Base-by-base conservation (phyloP, 2,888 invertebrate species). In the Drosophila stalkeri region DNA sequence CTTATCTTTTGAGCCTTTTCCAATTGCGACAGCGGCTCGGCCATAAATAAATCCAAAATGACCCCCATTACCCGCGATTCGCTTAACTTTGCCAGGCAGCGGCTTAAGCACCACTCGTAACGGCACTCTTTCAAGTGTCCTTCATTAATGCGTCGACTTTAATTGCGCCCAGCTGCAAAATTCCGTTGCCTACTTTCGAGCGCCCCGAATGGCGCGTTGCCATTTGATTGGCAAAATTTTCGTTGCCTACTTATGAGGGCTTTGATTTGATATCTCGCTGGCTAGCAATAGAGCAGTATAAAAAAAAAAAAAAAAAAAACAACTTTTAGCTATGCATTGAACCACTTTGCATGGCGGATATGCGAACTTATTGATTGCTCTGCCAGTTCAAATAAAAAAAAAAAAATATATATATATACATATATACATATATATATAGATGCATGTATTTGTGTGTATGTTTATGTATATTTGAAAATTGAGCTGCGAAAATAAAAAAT, bases 331-430 rank as follows among this genome's bases (percentile, higher is more conserved):
- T 66, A 23, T 37, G 75, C 78, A 85, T 70, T 80, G 64, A 74
- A 68, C 47, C 76, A 70, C 80, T 81, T 82, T 78, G 70, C 68
- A 68, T 78, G 62, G 61, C 68, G 80, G 64, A 80, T 84, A 80
- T 81, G 49, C 72, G 56, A 84, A 75, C 82, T 77, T 87, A 87
- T 87, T 87, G 87, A 85, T 87, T 85, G 82, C 78, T 69, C 51
- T 60, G 65, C 56, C 65, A 70, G 73, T 67, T 70, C 37, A 69
- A 75, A 66, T 65, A 54, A 14, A 56, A 56, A 55, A 31, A 49
- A 12, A 37, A 1, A 37, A 5, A 37, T 5, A 37, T n/a, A 43
- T 60, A 49, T n/a, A 47, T 5, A 5, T 1, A 27, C 27, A 8
- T 27, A 27, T 27, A 27, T 16, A 1, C 16, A 23, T 14, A 23